phyloP scores from a whole-genome alignment of 2,797 vertebrate species.

The Halcyon smyrnensis region DNA sequence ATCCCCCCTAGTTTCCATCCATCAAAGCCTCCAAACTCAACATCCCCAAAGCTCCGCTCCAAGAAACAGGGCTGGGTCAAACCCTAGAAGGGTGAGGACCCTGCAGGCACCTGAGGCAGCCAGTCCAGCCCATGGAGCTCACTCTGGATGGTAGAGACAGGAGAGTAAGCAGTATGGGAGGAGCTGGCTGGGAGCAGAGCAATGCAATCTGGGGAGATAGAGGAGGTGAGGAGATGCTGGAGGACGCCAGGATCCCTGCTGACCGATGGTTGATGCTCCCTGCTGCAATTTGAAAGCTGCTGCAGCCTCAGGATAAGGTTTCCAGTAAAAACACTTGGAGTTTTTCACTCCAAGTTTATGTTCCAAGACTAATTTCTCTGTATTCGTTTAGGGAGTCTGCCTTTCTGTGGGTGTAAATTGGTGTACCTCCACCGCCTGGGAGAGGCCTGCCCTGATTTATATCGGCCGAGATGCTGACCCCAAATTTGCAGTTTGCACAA shows the following conservation, averaged over 20 bases:
- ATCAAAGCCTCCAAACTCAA: neutral
- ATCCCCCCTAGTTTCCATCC: neutral
- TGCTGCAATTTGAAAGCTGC: constrained; percentile 22
- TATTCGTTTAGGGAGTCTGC: constrained; percentile 46
- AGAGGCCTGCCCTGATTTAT: constrained; percentile 24
- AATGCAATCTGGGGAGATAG: neutral
- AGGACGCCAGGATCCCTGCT: neutral
- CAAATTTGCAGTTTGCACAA: constrained; percentile 62
- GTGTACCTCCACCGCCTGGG: constrained; percentile 8
- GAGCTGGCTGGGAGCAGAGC: neutral
- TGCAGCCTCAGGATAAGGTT: constrained; percentile 18
- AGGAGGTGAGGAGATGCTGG: neutral
- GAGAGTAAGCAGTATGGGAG: neutral
- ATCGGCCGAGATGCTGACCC: constrained; percentile 53
- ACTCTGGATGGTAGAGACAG: neutral
- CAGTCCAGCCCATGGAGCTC: neutral
- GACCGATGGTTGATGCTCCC: neutral
- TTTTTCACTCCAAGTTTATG: constrained; percentile 43
- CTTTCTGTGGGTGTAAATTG: constrained; percentile 58
- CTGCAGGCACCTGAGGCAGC: neutral
- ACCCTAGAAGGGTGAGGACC: neutral
- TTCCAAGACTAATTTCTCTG: constrained; percentile 60
- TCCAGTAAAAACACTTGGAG: constrained; percentile 48
- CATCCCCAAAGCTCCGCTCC: neutral
- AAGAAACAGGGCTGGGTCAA: neutral